A percentile compares a stretch with the other conserved stretches of the same genome.
These are phyloP conservation scores for Hyaena hyaena DNA, from an alignment of 2,113 vertebrate species.

Conservation along the genomic window DNA sequence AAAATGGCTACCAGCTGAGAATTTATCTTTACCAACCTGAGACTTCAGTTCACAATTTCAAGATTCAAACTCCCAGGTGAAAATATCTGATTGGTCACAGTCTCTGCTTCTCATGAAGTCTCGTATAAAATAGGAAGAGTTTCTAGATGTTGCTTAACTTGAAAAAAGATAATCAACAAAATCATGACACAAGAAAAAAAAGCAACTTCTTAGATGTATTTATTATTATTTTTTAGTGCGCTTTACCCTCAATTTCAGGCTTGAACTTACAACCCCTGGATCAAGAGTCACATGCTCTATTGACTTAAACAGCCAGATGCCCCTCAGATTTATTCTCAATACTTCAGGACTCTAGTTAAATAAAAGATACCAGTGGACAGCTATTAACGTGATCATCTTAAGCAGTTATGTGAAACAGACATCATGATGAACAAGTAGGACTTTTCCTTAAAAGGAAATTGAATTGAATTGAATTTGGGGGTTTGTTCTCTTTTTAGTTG, in stretches of 20 bases:
- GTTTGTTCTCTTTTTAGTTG: neutral
- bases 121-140: neutral
- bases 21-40: neutral
- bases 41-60: neutral
- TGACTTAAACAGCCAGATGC: neutral
- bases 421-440: neutral
- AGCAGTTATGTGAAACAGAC: constrained; percentile 37
- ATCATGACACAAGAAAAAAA: neutral
- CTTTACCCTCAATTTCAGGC: neutral
- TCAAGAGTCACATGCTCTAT: neutral
- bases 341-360: neutral
- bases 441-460: neutral
- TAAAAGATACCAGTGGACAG: constrained; percentile 31
- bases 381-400: constrained; percentile 37
- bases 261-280: neutral
- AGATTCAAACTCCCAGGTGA: neutral
- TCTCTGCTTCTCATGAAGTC: neutral
- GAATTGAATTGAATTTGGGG: neutral
- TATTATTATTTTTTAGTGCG: neutral
- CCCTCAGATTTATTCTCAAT: constrained; percentile 37
- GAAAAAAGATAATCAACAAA: neutral
- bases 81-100: neutral
- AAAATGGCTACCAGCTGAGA: neutral
- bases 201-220: neutral
- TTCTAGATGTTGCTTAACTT: neutral